Base-by-base conservation (phyloP, 2,888 invertebrate genomes). In the Cynaeus angustus region DNA sequence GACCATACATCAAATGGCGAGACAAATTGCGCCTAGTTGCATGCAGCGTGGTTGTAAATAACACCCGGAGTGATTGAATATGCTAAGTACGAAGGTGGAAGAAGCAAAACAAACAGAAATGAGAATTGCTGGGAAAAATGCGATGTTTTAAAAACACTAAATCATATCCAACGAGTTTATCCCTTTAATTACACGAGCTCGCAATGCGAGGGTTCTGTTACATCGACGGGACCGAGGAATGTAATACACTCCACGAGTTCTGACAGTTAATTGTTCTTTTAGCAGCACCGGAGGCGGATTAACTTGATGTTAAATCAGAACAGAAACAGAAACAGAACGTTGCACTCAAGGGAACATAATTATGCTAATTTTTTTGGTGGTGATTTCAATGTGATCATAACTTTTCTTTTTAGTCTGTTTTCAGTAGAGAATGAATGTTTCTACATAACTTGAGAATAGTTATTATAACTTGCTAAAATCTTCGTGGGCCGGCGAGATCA, bases 21-120 rank as follows among this genome's bases (percentile, higher is more conserved):
- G 68, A 68, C 68, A 68, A 68, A 68, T 68, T 68, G 43, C 56
- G 21, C 26, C 21, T 45, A 33, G 68, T 64, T 68, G 68, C 68
- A 68, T 68, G 68, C 64, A 14, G 64, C 28, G 56, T 9, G 30
- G 56, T 62, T 10, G 64, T 68, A 68, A 68, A 68, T 68, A 68
- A 68, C 41, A 12, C 38, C 62, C 38, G 16, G n/a, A 28, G 46
- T 68, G 68, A 68, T 68, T 62, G 68, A 61, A 68, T 68, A 68
- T 66, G 58, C 41, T 58, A 43, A 65, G 37, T 45, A 30, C 45
- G 46, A n/a, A 45, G 30, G 62, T 33, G 33, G 33, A 33, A n/a
- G 33, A 33, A 33, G 33, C 33, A 33, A 33, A 33, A 33, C 33
- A 33, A 33, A 33, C 33, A 33, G 33, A 33, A 33, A 33, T 33